phyloP scores from a whole-genome alignment of 1,140 invertebrate genomes.

The Diorhabda elongata region DNA sequence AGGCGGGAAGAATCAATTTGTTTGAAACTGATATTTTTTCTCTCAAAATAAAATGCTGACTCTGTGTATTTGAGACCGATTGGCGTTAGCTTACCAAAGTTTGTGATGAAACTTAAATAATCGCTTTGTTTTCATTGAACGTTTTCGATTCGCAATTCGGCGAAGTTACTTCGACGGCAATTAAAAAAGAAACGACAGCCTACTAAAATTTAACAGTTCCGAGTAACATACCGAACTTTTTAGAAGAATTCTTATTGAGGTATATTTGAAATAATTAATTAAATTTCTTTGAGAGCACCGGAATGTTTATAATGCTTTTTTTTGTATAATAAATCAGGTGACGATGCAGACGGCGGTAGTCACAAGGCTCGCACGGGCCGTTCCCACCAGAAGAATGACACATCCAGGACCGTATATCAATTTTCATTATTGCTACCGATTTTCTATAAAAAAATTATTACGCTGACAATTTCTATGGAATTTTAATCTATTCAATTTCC shows the following conservation, averaged over 20 bases:
- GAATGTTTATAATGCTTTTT: constrained; percentile 39
- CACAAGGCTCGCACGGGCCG: constrained; percentile 37
- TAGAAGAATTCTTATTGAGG: constrained; percentile 40
- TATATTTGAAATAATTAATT: constrained; percentile 44
- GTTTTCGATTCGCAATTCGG: constrained; percentile 18
- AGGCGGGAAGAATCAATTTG: too few relatives aligned
- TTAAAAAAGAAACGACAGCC: constrained; percentile 31
- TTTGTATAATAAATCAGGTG: constrained; percentile 42
- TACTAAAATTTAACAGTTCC: constrained; percentile 43
- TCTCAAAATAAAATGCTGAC: too few relatives aligned
- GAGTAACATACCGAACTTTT: constrained; percentile 39
- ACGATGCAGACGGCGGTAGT: constrained; percentile 35
- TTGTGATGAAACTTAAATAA: constrained; percentile 31
- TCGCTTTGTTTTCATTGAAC: constrained; percentile 33
- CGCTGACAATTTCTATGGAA: not conserved
- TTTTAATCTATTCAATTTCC: not conserved
- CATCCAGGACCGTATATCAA: constrained; percentile 22
- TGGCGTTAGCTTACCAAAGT: not conserved
- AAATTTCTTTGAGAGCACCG: constrained; percentile 40
- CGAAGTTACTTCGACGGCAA: constrained; percentile 32
- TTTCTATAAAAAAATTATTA: not conserved
- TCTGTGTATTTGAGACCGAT: not conserved
- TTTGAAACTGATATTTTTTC: too few relatives aligned
- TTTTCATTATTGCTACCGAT: not conserved
- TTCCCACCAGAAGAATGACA: constrained; percentile 32